These are phyloP conservation scores for Mormyrus proboscirostris DNA, from an alignment of 2,797 vertebrate genomes.

Conservation along the genomic window DNA sequence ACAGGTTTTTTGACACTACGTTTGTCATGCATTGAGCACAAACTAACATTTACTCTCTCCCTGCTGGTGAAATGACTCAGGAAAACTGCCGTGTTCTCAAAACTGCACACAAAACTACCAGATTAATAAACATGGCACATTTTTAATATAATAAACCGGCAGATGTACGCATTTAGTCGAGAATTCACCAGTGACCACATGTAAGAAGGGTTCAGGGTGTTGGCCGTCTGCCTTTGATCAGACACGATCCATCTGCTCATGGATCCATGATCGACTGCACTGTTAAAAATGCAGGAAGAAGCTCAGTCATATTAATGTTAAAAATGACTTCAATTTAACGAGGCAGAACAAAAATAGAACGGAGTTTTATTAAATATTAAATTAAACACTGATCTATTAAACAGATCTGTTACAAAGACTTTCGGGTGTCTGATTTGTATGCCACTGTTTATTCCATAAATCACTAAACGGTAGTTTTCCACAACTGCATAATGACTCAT, in stretches of 20 bases:
- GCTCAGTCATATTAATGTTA: background rate
- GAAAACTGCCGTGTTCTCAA: background rate
- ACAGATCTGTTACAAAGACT: background rate
- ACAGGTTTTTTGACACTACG: background rate
- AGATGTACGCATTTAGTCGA: background rate
- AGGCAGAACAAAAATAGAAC: slow-evolving; percentile 1
- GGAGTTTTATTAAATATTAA: slow-evolving; percentile 5
- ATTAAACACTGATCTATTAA: background rate
- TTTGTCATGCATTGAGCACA: background rate
- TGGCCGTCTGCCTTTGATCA: background rate
- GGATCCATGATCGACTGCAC: background rate
- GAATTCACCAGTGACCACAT: background rate
- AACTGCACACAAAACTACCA: background rate
- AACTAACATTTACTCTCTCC: background rate
- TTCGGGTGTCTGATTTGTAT: background rate
- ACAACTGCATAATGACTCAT: background rate
- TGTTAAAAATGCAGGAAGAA: slow-evolving; percentile 16
- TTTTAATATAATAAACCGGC: background rate
- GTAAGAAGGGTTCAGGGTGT: background rate
- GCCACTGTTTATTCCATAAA: background rate
- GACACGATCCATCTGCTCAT: background rate
- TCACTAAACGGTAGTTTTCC: background rate
- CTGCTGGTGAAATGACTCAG: background rate
- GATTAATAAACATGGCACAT: background rate
- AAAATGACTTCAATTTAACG: slow-evolving; percentile 3